Evolutionary conservation across 2,888 invertebrate species (phyloP).

Genomic region (Blera fallax): DNA sequence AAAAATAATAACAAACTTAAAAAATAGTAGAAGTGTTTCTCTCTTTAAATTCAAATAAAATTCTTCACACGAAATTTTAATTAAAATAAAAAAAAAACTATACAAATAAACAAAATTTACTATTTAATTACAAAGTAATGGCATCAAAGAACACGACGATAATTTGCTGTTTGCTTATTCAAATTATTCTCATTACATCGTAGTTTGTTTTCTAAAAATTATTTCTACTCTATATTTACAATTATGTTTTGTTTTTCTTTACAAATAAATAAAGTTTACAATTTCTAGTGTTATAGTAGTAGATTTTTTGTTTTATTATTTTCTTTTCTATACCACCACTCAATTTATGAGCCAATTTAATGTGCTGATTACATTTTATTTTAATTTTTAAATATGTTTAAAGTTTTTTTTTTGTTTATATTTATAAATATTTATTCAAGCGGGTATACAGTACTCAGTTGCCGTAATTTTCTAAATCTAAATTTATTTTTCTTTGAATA

Average conservation of each 20-base stretch:
- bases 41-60: conserved; percentile 14
- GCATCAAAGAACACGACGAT: conserved; percentile 70
- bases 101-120: conserved; percentile 36
- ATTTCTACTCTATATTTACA: conserved; percentile 48
- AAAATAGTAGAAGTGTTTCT: not conserved
- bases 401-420: not conserved
- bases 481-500: conserved; percentile 44
- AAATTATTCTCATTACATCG: conserved; percentile 41
- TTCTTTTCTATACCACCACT: conserved; percentile 1
- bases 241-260: not conserved
- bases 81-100: conserved; percentile 11
- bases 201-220: conserved; percentile 9
- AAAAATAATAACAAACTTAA: conserved; percentile 40
- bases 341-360: conserved; percentile 43
- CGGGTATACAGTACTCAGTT: conserved; percentile 21
- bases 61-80: conserved; percentile 2
- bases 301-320: not conserved
- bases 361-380: conserved; percentile 24
- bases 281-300: conserved; percentile 11
- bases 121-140: conserved; percentile 62
- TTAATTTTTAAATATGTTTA: not conserved
- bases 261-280: conserved; percentile 9
- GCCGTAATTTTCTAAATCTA: conserved; percentile 31
- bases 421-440: not conserved
- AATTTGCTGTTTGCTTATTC: conserved; percentile 46